These are phyloP conservation scores for Drosophila gunungcola DNA, from an alignment of 1,140 invertebrate species.

Conservation along the genomic window DNA sequence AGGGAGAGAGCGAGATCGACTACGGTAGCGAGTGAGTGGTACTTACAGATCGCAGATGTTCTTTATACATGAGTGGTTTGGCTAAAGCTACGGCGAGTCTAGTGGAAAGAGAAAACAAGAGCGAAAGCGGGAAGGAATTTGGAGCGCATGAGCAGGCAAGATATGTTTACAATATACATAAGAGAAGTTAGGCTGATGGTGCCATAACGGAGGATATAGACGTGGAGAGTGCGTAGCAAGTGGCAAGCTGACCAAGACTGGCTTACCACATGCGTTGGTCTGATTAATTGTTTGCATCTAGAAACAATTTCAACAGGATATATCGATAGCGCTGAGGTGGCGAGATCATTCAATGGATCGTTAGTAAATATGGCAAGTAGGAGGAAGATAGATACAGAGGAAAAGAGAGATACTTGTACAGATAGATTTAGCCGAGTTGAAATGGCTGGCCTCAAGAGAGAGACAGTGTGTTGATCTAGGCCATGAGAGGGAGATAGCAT, in stretches of 20 bases:
- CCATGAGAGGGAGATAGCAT: constrained; percentile 66
- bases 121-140: constrained; percentile 17
- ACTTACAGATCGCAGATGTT: constrained; percentile 65
- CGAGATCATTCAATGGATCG: constrained; percentile 8
- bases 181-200: constrained; percentile 40
- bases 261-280: constrained; percentile 2
- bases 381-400: constrained; percentile 25
- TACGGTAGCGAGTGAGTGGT: constrained; percentile 52
- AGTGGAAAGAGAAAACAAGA: constrained; percentile 31
- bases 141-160: constrained; percentile 63
- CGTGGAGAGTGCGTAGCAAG: constrained; percentile 19
- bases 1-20: constrained; percentile 26
- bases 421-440: constrained; percentile 17
- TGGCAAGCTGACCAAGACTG: constrained; percentile 21
- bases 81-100: constrained; percentile 58
- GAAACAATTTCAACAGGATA: constrained; percentile 43
- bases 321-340: constrained; percentile 24
- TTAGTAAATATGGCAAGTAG: constrained; percentile 36
- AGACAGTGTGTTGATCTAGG: constrained; percentile 32
- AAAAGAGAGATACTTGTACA: constrained; percentile 19
- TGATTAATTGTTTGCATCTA: constrained; percentile 28
- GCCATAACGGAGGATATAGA: constrained; percentile 15
- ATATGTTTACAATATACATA: constrained; percentile 59
- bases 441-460: constrained; percentile 9
- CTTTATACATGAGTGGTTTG: constrained; percentile 62